Evolutionary conservation across 2,888 invertebrate species (phyloP).

Genomic region (Trissoscelio sp.): DNA sequence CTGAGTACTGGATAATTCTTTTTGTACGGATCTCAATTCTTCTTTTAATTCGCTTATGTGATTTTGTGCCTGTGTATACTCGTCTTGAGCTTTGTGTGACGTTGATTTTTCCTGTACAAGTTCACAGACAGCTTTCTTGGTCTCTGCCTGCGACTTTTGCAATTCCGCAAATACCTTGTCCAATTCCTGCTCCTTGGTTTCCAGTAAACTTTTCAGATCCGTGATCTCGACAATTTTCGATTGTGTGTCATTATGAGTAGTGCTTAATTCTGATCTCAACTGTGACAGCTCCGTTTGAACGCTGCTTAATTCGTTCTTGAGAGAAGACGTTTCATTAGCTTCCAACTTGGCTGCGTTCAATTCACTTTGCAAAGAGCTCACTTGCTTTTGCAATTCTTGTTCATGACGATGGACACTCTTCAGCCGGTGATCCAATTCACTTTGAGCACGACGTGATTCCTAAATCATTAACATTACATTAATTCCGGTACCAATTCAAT

Average conservation of each 20-base stretch:
- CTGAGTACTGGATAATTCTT: constrained; percentile 72
- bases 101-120: constrained; percentile 70
- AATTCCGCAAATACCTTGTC: constrained; percentile 73
- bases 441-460: constrained; percentile 85
- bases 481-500: too few species aligned
- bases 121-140: constrained; percentile 80
- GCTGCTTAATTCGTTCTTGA: constrained; percentile 82
- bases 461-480: constrained; percentile 72
- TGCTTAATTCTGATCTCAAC: constrained; percentile 79
- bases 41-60: constrained; percentile 70
- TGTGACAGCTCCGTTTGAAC: constrained; percentile 76
- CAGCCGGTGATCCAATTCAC: constrained; percentile 85
- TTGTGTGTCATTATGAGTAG: constrained; percentile 75
- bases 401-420: constrained; percentile 85
- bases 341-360: constrained; percentile 79
- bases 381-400: constrained; percentile 85
- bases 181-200: constrained; percentile 75
- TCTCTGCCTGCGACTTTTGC: constrained; percentile 84
- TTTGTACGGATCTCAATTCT: constrained; percentile 71
- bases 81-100: constrained; percentile 71
- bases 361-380: constrained; percentile 81
- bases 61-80: constrained; percentile 71
- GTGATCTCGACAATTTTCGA: constrained; percentile 75
- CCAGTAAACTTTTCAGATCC: constrained; percentile 69
- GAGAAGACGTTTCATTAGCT: constrained; percentile 76